Percentiles rank a stretch among this genome's conserved stretches.
phyloP scores from a whole-genome alignment of 2,888 invertebrate species.

The Idaea dimidiata region DNA sequence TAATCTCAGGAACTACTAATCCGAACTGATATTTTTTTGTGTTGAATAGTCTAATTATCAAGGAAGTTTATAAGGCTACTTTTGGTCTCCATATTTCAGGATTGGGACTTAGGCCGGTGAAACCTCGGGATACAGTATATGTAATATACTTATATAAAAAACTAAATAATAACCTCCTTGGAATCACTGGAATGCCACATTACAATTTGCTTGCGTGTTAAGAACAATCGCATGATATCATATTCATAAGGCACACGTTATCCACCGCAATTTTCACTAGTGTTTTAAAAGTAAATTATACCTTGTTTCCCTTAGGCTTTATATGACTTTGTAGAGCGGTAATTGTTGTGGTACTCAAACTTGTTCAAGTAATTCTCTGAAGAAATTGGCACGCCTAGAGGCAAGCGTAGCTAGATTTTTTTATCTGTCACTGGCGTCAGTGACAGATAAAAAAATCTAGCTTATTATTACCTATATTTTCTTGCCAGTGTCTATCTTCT shows the following conservation, averaged over 20 bases:
- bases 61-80: too few relatives aligned
- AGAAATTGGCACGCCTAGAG: neutral
- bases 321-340: neutral
- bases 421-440: too few relatives aligned
- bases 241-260: slow-evolving; percentile 33
- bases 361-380: neutral
- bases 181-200: slow-evolving; percentile 10
- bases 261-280: slow-evolving; percentile 33
- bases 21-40: too few relatives aligned
- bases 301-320: slow-evolving; percentile 6
- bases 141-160: too few relatives aligned
- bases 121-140: too few relatives aligned
- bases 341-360: neutral
- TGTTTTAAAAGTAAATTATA: slow-evolving; percentile 31
- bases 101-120: too few relatives aligned
- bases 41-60: too few relatives aligned
- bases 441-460: too few relatives aligned
- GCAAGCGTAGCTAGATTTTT: neutral
- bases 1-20: too few relatives aligned
- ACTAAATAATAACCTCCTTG: neutral
- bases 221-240: slow-evolving; percentile 32
- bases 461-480: too few relatives aligned
- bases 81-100: too few relatives aligned
- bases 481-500: too few relatives aligned
- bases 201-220: slow-evolving; percentile 29